These are phyloP conservation scores for Pocillopora grandis DNA, from an alignment of 92 coral and sea anemone species.

Conservation along the genomic window DNA sequence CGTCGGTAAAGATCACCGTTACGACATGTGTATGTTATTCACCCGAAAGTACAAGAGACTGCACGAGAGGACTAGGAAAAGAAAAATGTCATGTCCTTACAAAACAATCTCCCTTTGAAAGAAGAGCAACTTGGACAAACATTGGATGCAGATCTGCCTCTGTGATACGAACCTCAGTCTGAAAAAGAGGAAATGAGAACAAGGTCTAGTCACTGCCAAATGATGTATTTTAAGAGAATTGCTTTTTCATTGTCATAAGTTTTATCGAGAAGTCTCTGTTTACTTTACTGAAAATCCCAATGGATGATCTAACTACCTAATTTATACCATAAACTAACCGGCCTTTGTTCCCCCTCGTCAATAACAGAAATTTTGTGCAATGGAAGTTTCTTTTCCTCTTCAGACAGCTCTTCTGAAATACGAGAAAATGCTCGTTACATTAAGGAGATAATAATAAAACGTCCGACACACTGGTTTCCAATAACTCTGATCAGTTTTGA, in stretches of 20 bases:
- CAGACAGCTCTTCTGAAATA: slow-evolving; percentile 36
- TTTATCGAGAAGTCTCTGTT: too few species aligned
- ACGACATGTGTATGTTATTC: too few species aligned
- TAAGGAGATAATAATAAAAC: not conserved
- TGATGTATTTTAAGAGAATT: too few species aligned
- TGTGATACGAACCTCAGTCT: slow-evolving; percentile 75
- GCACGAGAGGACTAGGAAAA: not conserved
- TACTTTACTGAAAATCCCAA: too few species aligned
- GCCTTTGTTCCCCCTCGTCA: slow-evolving; percentile 81
- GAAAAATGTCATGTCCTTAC: slow-evolving; percentile 51
- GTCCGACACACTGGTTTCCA: not conserved
- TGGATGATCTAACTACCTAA: not conserved
- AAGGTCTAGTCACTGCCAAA: too few species aligned
- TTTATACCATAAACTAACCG: slow-evolving; percentile 39
- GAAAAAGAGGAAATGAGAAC: not conserved
- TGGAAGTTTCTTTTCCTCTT: slow-evolving; percentile 69
- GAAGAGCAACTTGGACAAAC: slow-evolving; percentile 87
- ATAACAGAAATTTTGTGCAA: slow-evolving; percentile 82
- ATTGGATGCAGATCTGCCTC: slow-evolving; percentile 84
- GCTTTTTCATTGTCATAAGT: too few species aligned
- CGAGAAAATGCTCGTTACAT: not conserved
- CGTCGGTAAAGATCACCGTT: too few species aligned
- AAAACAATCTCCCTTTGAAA: slow-evolving; percentile 89
- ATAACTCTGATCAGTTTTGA: too few species aligned
- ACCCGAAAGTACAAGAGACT: too few species aligned